Conservation (phyloP, 2,797 vertebrate genomes). For the Petrocephalus schoutedeni region DNA sequence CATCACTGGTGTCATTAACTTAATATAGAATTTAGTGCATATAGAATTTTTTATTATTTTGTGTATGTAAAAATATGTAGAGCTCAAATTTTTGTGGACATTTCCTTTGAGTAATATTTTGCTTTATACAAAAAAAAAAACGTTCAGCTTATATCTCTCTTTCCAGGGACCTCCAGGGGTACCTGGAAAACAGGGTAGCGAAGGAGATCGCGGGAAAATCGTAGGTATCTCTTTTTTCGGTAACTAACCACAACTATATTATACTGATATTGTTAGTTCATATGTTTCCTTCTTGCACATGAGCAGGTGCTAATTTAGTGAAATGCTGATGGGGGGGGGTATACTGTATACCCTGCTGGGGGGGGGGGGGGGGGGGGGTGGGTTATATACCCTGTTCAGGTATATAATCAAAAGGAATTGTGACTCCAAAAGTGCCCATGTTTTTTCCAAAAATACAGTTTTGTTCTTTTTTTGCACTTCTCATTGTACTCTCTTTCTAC, state of each 20-base stretch:
- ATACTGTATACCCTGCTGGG: too few species aligned
- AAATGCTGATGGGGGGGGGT: neutral
- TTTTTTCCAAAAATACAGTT: neutral
- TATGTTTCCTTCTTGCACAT: neutral
- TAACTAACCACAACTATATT: constrained; percentile 6
- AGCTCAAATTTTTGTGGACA: neutral
- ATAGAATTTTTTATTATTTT: neutral
- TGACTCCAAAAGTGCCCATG: neutral
- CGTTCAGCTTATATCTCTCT: constrained; percentile 22
- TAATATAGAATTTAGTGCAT: neutral
- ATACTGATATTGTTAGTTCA: neutral
- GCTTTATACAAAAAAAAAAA: neutral
- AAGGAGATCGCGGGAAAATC: constrained; percentile 54
- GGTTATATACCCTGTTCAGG: neutral
- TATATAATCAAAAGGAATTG: neutral
- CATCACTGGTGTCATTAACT: neutral
- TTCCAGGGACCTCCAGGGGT: constrained; percentile 59
- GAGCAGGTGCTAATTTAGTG: neutral
- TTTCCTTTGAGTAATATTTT: neutral
- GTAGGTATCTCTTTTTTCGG: constrained; percentile 48
- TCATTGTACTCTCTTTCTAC: neutral
- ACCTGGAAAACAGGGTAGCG: constrained; percentile 60
- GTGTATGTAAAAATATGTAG: neutral
- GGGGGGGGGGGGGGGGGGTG: neutral
- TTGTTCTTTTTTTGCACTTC: neutral